Base-by-base conservation (phyloP, 2,797 vertebrate species). In the Moxostoma hubbsi region DNA sequence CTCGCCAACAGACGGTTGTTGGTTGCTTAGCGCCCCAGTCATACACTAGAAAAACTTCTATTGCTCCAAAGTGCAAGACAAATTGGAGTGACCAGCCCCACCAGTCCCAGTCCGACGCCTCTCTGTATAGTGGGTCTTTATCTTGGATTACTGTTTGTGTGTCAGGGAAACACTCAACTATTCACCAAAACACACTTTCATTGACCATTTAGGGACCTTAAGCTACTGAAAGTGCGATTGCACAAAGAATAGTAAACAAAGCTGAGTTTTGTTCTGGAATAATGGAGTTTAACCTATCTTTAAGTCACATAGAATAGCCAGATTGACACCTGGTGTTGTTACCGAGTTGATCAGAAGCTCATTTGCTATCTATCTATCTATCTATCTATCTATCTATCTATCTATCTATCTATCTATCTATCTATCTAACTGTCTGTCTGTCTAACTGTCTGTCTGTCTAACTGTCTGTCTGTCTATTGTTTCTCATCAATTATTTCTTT, bases 21-120 rank as follows among this genome's bases (percentile, higher is more conserved):
- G 46, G 55, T 77, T 73, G 73, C 67, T 64, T 24, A 24, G 18
- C 18, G 18, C 18, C 18, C 18, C 18, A 24, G 13, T 73, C 58
- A 12, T 24, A 78, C 71, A 84, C 74, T 74, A 73, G 55, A 18
- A 24, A 67, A 53, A 78, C 55, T 70, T 68, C 18, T 24, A 24
- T 24, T 24, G 24, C 49, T 61, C 46, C 5, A 6, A 9, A 6
- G 45, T 59, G 57, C 55, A 47, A 72, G 62, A 50, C 58, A 69
- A 73, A 74, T 69, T 55, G 24, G 73, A 15, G 9, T 24, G n/a
- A n/a, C n/a, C n/a, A n/a, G n/a, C n/a, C n/a, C n/a, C n/a, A n/a
- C n/a, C n/a, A n/a, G n/a, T 11, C 46, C 45, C 1, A 6, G 4
- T 64, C 24, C 8, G n/a, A 18, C 11, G 10, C 16, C 12, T 58